These are phyloP conservation scores for Cuculus canorus DNA, from an alignment of 2,797 vertebrate genomes.

Conservation along the genomic window DNA sequence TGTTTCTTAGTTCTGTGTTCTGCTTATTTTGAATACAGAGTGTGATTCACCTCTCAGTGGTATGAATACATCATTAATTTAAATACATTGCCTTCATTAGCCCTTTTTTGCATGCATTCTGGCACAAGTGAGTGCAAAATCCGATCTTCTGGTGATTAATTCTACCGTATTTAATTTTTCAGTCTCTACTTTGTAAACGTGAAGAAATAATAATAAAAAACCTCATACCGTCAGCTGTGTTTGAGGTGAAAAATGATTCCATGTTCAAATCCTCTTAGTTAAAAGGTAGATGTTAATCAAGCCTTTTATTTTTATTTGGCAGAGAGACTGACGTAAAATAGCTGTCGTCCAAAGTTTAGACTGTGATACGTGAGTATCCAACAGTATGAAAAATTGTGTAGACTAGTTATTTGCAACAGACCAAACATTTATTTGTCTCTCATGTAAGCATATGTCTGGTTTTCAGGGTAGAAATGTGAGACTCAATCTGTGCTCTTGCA, in stretches of 20 bases:
- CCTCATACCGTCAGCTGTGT: neutral
- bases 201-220: neutral
- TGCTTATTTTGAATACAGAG: neutral
- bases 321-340: neutral
- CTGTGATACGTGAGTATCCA: neutral
- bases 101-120: neutral
- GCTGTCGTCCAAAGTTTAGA: neutral
- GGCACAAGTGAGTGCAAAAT: neutral
- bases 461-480: neutral
- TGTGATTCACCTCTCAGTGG: neutral
- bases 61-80: neutral
- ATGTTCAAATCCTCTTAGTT: neutral
- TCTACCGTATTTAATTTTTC: neutral
- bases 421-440: conserved; percentile 44
- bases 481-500: neutral
- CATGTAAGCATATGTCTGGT: conserved; percentile 9
- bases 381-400: neutral
- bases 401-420: conserved; percentile 1
- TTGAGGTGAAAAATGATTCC: neutral
- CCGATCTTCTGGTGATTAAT: neutral
- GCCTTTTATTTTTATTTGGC: neutral
- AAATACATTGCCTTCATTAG: neutral
- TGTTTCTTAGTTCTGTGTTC: neutral
- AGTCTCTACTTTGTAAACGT: neutral
- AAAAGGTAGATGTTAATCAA: neutral